These are phyloP conservation scores for Callyntrura sp. DNA, from an alignment of 2,888 invertebrate species.

Conservation along the genomic window DNA sequence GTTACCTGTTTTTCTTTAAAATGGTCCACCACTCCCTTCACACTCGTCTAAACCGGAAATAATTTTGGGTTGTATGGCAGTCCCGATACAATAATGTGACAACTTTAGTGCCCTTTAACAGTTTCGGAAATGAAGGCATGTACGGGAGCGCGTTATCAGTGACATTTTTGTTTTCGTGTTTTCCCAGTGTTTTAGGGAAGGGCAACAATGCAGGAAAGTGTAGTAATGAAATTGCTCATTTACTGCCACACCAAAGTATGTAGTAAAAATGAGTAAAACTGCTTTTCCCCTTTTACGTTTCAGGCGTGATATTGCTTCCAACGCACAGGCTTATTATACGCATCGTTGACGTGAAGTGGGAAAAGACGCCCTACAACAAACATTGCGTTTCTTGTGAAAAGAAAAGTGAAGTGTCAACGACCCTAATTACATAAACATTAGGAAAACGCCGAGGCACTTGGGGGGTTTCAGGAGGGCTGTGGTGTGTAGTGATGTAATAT, in stretches of 20 bases:
- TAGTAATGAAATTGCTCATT: neutral
- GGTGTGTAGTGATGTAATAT: neutral
- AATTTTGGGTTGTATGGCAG: neutral
- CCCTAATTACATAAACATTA: conserved; percentile 66
- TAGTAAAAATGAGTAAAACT: neutral
- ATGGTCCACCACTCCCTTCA: neutral
- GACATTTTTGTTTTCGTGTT: no score
- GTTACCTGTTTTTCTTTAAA: no score
- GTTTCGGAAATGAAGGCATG: no score
- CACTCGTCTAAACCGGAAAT: neutral
- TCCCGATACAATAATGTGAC: neutral
- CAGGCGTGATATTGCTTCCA: no score
- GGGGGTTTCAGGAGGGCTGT: neutral
- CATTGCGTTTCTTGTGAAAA: neutral
- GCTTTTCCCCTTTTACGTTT: neutral
- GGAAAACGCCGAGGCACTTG: neutral
- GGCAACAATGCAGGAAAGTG: neutral
- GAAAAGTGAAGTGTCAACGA: conserved; percentile 57
- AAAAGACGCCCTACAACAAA: neutral
- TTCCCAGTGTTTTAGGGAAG: no score
- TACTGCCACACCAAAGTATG: neutral
- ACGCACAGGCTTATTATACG: neutral
- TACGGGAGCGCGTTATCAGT: no score
- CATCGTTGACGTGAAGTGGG: neutral
- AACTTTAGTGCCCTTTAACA: neutral